Evolutionary conservation across 2,797 vertebrate species (phyloP), one percentile per base, ranked within the genome.

Genomic region (Pogoniulus pusillus): DNA sequence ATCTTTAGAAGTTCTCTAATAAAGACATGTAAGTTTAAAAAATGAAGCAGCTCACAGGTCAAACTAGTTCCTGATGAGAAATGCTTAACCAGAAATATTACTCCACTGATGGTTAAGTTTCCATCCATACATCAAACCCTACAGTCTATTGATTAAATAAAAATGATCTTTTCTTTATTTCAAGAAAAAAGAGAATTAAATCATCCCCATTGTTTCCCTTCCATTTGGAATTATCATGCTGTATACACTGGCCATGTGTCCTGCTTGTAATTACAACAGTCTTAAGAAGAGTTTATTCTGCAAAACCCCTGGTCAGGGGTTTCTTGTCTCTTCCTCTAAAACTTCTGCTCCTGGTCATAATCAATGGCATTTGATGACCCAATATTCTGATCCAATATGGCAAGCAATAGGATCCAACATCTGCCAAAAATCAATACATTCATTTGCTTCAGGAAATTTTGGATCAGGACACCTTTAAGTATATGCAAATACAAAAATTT

Each of bases 11-110:
- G 69, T 88, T 95, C 88, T 83, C 16, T 82, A 58, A 96, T 83
- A 91, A 89, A 96, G 80, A 93, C 78, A 87, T 96, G 83, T 15
- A 85, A 73, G 72, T 86, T 91, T 93, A 94, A 92, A 91, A 94
- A 94, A 95, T 91, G 82, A 89, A 90, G 88, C 83, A 51, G 76
- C 75, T 71, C 89, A 89, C 72, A 90, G 91, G 95, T 96, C 93
- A 95, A 94, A 94, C 12, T 66, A 77, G 79, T 70, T 94, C 89
- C 92, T 74, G 91, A 91, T 88, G 89, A 89, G 94, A 96, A 89
- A 75, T 83, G 72, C 83, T 94, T 95, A 90, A 74, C 59, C 37
- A 89, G 82, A 92, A 89, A 82, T 89, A 84, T 74, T 77, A 85
- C 87, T 93, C 55, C 84, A 76, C 84, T 66, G 83, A 76, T 83